Evolutionary conservation across 2,113 vertebrate genomes (phyloP).

Genomic region (Anarrhichthys ocellatus): DNA sequence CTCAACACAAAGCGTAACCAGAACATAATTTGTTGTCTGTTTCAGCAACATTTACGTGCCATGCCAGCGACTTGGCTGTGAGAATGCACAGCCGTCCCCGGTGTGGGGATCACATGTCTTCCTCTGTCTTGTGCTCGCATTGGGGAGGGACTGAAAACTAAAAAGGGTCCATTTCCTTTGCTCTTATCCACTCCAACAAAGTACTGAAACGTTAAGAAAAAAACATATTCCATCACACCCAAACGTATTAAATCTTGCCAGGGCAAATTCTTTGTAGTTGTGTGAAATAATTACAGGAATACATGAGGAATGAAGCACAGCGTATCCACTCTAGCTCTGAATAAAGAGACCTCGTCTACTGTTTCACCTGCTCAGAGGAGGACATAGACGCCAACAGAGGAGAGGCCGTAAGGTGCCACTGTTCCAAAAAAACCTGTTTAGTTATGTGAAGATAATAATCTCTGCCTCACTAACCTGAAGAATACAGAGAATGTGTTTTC

Average conservation of each 20-base stretch:
- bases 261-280: neutral
- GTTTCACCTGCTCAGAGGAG: slow-evolving; percentile 7
- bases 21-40: neutral
- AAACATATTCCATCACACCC: neutral
- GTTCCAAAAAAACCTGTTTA: neutral
- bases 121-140: slow-evolving; percentile 4
- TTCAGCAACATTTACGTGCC: neutral
- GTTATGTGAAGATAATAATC: neutral
- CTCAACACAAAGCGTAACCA: neutral
- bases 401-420: neutral
- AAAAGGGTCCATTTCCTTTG: slow-evolving; percentile 27
- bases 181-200: neutral
- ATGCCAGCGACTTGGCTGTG: neutral
- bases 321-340: neutral
- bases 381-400: neutral
- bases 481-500: neutral
- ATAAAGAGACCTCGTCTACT: neutral
- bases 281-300: neutral
- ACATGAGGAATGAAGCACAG: neutral
- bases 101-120: slow-evolving; percentile 35
- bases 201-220: neutral
- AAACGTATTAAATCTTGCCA: neutral
- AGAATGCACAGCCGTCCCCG: neutral
- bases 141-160: slow-evolving; percentile 6
- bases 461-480: neutral